Evolutionary conservation across 2,888 invertebrate species (phyloP).

Genomic region (Drosophila anomalata): DNA sequence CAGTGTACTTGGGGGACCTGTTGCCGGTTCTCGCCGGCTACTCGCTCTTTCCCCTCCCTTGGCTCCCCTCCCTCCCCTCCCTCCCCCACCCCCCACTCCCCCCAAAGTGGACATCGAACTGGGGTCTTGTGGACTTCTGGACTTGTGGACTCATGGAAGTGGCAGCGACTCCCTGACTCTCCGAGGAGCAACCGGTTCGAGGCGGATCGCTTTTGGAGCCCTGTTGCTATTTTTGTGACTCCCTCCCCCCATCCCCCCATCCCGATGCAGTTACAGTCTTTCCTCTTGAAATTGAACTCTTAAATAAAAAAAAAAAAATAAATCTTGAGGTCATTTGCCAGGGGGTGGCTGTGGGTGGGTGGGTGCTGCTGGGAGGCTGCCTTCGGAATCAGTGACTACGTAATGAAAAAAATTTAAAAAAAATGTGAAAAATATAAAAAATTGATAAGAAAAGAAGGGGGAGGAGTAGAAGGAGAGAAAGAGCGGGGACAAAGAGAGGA

Average conservation of each 20-base stretch:
- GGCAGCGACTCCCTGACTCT: background rate
- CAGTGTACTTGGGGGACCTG: constrained; percentile 51
- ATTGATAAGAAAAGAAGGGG: constrained; percentile 49
- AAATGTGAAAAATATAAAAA: constrained; percentile 33
- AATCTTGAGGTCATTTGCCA: background rate
- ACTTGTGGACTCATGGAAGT: background rate
- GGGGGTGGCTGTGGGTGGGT: background rate
- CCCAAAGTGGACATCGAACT: too few species aligned
- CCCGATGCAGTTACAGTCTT: constrained; percentile 18
- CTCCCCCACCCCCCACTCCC: too few species aligned
- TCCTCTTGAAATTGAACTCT: constrained; percentile 5
- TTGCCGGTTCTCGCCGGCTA: constrained; percentile 55
- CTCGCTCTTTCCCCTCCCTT: constrained; percentile 46
- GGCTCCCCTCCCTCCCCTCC: too few species aligned
- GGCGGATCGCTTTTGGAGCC: constrained; percentile 12
- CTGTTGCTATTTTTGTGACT: constrained; percentile 61
- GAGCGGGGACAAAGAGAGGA: background rate
- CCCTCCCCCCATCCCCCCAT: background rate
- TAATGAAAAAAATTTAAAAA: constrained; percentile 45
- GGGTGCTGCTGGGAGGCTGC: constrained; percentile 22
- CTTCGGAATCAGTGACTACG: constrained; percentile 54
- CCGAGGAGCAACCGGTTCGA: constrained; percentile 66
- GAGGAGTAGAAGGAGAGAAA: constrained; percentile 6
- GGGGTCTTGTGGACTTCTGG: background rate
- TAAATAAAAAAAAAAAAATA: too few species aligned